Base-by-base conservation (phyloP, 2,113 vertebrate genomes). In the Hydrochoerus hydrochaeris region DNA sequence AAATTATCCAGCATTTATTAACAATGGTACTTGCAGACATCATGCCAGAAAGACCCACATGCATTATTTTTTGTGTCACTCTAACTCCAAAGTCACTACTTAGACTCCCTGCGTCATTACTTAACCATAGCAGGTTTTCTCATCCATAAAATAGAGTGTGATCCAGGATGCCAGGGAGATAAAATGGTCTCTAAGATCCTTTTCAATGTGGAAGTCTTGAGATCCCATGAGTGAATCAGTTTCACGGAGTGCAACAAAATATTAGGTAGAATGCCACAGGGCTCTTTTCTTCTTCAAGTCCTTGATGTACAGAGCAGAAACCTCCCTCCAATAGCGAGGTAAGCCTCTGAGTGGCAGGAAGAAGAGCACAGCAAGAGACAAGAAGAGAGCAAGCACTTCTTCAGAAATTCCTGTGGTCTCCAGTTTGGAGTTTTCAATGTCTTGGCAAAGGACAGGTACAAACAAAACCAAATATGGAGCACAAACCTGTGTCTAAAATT, bases 161-260 rank as follows among this genome's bases (percentile, higher is more conserved):
- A 9, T 75, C 77, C 41, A 22, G 54, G 58, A 49, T 19, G 49
- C 12, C 58, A 5, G 41, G 81, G 24, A 94, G 49, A 75, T 22
- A 32, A 86, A 78, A 62, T 13, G 17, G 19, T n/a, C 41, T 84
- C 22, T 41, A 28, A 62, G 71, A 83, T 73, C 12, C 35, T 92
- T 97, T 95, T 71, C 57, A 81, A 30, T 58, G 60, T 81, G 62
- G 63, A 90, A 88, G 35, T 58, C 71, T 77, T 82, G 52, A 88
- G 46, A 71, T 32, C 71, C 44, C 52, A 10, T 46, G 30, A 86
- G 16, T 46, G 73, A 86, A 26, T 73, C 19, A n/a, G 20, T 85
- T 7, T 57, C 16, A 54, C 49, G 9, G 4, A 46, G 30, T 28
- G n/a, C 20, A 57, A 46, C n/a, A 1, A 71, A 71, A 71, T 11